Evolutionary conservation across 53 echinoderm and acorn worm genomes (phyloP).

Genomic region (Henricia sp.): DNA sequence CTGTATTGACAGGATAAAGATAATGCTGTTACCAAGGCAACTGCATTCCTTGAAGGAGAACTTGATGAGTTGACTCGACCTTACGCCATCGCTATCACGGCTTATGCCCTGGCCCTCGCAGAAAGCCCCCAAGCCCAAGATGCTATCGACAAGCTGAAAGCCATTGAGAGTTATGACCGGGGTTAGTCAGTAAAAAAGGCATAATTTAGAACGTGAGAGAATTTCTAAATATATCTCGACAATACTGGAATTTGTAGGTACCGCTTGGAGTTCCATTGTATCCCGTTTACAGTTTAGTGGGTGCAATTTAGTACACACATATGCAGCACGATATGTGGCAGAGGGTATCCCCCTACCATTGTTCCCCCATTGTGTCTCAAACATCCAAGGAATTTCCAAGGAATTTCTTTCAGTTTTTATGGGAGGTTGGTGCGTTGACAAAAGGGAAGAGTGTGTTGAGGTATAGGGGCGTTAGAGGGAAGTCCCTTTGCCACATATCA

Average conservation of each 20-base stretch:
- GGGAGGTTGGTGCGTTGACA: too few species aligned
- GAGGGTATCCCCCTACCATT: too few species aligned
- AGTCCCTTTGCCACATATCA: too few species aligned
- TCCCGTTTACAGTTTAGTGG: too few species aligned
- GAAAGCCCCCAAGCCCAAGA: conserved; percentile 51
- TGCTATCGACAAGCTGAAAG: conserved; percentile 63
- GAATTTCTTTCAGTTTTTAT: too few species aligned
- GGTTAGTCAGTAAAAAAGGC: conserved; percentile 53
- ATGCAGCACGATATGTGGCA: too few species aligned
- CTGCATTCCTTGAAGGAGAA: conserved; percentile 55
- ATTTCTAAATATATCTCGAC: not conserved
- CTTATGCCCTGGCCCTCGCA: conserved; percentile 85
- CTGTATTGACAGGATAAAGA: not conserved
- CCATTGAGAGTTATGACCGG: conserved; percentile 33
- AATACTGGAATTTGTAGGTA: not conserved
- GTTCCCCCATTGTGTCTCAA: too few species aligned
- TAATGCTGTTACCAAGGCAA: conserved; percentile 5
- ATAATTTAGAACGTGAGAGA: not conserved
- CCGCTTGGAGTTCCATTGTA: too few species aligned
- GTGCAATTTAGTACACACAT: too few species aligned
- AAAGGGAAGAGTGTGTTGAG: too few species aligned
- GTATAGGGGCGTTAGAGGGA: too few species aligned
- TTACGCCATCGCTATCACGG: conserved; percentile 82
- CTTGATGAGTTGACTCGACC: conserved; percentile 64
- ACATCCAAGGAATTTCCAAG: too few species aligned